These are phyloP conservation scores for Morphnarchus princeps DNA, from an alignment of 2,113 vertebrate genomes.

Conservation along the genomic window DNA sequence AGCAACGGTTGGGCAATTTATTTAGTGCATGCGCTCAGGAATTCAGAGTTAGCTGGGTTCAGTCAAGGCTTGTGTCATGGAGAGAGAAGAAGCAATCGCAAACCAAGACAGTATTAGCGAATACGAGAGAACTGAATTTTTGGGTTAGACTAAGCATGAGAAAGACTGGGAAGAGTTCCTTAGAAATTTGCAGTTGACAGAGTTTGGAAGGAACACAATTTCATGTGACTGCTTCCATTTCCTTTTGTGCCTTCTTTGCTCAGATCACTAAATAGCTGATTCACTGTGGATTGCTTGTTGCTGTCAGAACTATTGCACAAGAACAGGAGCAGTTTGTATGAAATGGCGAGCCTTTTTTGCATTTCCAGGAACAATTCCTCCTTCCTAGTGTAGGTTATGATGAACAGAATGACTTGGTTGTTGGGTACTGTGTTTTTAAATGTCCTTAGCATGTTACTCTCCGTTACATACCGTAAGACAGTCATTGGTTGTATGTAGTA, in stretches of 20 bases:
- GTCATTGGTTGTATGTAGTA: neutral
- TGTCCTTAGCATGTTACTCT: neutral
- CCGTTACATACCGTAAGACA: neutral
- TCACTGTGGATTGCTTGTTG: neutral
- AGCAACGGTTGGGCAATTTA: neutral
- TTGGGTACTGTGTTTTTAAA: neutral
- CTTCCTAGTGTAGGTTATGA: neutral
- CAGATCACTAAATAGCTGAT: neutral
- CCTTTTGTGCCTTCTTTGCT: neutral
- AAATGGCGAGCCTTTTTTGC: neutral
- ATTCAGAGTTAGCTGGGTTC: neutral
- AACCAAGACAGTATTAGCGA: neutral
- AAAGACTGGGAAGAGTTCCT: neutral
- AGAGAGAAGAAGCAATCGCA: neutral
- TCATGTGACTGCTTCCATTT: neutral
- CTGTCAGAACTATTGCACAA: neutral
- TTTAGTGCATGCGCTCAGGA: neutral
- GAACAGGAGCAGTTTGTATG: neutral
- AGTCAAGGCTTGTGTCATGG: neutral
- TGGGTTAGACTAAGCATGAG: neutral
- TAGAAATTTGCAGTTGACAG: neutral
- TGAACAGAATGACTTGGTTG: neutral
- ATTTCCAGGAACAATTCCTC: neutral
- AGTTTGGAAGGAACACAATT: neutral
- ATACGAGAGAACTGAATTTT: neutral